These are phyloP conservation scores for Ibidorhyncha struthersii DNA, from an alignment of 2,113 vertebrate genomes.

Conservation along the genomic window DNA sequence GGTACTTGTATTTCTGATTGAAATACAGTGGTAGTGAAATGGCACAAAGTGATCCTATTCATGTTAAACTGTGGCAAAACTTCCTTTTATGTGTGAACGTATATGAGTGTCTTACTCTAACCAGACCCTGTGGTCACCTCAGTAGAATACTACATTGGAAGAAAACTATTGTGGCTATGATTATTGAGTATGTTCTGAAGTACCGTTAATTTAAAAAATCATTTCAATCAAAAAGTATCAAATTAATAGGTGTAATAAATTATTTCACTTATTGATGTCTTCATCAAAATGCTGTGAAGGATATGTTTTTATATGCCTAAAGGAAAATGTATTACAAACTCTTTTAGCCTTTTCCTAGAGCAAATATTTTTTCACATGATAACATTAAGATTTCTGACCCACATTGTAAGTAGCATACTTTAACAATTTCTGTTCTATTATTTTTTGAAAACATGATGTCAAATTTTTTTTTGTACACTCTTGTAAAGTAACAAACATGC, in stretches of 20 bases:
- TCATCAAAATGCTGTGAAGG: not conserved
- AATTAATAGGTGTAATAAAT: not conserved
- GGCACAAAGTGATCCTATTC: not conserved
- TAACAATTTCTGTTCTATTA: not conserved
- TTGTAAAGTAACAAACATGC: not conserved
- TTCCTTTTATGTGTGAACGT: not conserved
- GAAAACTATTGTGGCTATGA: not conserved
- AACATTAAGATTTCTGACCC: not conserved
- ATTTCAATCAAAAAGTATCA: not conserved
- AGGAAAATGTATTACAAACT: not conserved
- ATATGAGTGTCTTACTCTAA: not conserved
- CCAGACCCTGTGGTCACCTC: not conserved
- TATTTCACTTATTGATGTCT: not conserved
- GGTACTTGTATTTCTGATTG: conserved; percentile 75
- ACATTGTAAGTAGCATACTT: not conserved
- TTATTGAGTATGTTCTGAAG: not conserved
- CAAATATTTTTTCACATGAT: not conserved
- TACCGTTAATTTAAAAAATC: not conserved
- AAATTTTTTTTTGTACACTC: not conserved
- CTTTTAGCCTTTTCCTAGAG: not conserved
- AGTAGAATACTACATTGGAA: not conserved
- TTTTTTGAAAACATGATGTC: not conserved
- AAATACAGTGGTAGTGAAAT: not conserved
- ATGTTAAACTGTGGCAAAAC: not conserved
- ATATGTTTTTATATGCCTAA: not conserved